These are phyloP conservation scores for Holothuria leucospilota DNA, from an alignment of 53 echinoderm and acorn worm genomes.

Conservation along the genomic window DNA sequence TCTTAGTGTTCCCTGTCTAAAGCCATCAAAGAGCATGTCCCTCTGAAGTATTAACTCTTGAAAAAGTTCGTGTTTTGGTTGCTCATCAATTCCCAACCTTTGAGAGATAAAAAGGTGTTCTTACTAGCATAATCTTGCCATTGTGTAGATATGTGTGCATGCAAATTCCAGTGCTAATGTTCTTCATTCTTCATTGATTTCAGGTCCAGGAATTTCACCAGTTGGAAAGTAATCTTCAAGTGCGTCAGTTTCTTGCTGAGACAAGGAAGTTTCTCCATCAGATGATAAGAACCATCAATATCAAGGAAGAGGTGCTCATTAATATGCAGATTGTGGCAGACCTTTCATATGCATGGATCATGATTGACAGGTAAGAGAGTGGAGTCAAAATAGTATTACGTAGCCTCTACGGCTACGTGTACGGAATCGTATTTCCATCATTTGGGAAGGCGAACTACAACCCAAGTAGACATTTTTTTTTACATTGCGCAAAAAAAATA, in stretches of 20 bases:
- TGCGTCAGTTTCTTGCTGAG: constrained; percentile 94
- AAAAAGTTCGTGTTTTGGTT: no score
- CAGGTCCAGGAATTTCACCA: constrained; percentile 99
- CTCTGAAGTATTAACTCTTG: no score
- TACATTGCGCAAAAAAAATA: no score
- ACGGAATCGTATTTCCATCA: no score
- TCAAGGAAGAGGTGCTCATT: constrained; percentile 96
- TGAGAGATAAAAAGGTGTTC: constrained; percentile 73
- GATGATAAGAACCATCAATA: constrained; percentile 98
- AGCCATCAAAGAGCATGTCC: no score
- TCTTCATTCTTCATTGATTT: not conserved
- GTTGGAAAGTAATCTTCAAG: constrained; percentile 93
- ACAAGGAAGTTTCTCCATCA: constrained; percentile 94
- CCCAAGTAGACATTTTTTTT: no score
- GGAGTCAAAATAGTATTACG: no score
- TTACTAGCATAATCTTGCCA: constrained; percentile 58
- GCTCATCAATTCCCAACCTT: not conserved
- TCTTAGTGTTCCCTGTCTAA: no score
- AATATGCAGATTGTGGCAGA: constrained; percentile 94
- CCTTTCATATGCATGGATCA: constrained; percentile 96
- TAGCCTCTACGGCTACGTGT: no score
- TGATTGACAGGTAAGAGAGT: constrained; percentile 82
- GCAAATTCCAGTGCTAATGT: not conserved
- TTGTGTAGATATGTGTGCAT: not conserved
- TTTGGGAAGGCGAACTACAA: no score